Evolutionary conservation across 1,140 invertebrate species (phyloP).

Genomic region (Calosoma granatense): DNA sequence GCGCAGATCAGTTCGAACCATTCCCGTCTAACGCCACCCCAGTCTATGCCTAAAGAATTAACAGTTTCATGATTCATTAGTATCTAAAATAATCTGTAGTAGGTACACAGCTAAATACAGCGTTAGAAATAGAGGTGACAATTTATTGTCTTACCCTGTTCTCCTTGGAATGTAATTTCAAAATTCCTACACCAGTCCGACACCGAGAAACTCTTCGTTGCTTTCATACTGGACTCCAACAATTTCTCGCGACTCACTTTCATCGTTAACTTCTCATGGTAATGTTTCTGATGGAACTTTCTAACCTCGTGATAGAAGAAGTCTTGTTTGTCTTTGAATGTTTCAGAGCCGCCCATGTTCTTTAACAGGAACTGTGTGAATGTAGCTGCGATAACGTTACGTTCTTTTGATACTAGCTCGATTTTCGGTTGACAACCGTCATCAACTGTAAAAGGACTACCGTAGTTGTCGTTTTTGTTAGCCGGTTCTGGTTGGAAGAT

Average conservation of each 20-base stretch:
- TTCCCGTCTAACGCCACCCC: slow-evolving; percentile 84
- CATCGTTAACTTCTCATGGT: slow-evolving; percentile 73
- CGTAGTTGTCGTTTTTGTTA: slow-evolving; percentile 33
- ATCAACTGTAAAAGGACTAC: slow-evolving; percentile 65
- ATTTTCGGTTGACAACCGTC: slow-evolving; percentile 84
- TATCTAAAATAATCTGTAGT: too few relatives aligned
- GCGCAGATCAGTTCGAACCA: slow-evolving; percentile 89
- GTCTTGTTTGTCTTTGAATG: slow-evolving; percentile 91
- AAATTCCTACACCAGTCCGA: slow-evolving; percentile 89
- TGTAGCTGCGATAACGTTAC: slow-evolving; percentile 84
- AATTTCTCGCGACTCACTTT: slow-evolving; percentile 73
- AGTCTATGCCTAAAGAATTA: slow-evolving; percentile 66
- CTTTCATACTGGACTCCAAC: slow-evolving; percentile 73
- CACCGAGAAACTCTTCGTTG: slow-evolving; percentile 64
- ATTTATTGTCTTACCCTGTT: slow-evolving; percentile 56
- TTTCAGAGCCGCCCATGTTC: slow-evolving; percentile 91
- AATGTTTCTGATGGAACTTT: slow-evolving; percentile 72
- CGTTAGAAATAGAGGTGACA: not conserved
- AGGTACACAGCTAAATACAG: not conserved
- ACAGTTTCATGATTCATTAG: slow-evolving; percentile 2
- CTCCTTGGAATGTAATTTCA: slow-evolving; percentile 83
- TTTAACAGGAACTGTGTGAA: slow-evolving; percentile 88
- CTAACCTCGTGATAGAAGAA: slow-evolving; percentile 91
- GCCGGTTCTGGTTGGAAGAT: slow-evolving; percentile 49
- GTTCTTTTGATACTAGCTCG: slow-evolving; percentile 68